Evolutionary conservation across 2,113 vertebrate species (phyloP).

Genomic region (Tringa solitaria): DNA sequence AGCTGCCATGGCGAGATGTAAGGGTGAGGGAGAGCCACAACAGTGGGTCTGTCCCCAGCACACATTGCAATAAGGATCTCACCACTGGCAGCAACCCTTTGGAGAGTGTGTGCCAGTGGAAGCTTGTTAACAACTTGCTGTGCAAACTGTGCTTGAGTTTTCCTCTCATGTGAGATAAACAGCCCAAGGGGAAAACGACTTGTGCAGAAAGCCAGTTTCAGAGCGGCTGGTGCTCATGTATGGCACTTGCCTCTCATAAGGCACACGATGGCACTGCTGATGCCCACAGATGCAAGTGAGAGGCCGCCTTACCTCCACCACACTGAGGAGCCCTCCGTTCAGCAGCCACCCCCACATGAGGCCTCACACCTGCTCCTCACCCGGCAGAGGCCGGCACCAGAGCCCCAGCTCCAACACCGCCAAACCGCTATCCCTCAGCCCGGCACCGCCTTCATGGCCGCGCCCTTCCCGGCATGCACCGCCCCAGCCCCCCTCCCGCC

Average conservation of each 20-base stretch:
- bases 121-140: not conserved
- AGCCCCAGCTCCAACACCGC: accelerated
- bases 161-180: not conserved
- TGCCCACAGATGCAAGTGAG: accelerated
- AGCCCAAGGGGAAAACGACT: not conserved
- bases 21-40: accelerated
- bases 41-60: not conserved
- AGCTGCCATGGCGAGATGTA: accelerated
- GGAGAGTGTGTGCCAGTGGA: accelerated
- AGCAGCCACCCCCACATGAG: not conserved
- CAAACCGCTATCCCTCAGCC: accelerated
- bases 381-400: accelerated
- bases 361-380: not conserved
- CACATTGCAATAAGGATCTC: not conserved
- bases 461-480: not conserved
- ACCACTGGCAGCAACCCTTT: not conserved
- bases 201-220: accelerated
- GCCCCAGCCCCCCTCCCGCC: no score
- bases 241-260: not conserved
- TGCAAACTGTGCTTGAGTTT: not conserved
- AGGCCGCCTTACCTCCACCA: not conserved
- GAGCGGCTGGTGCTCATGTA: accelerated
- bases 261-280: accelerated
- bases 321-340: accelerated
- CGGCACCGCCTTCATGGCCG: accelerated